Evolutionary conservation across 92 coral and sea anemone genomes (phyloP).

Genomic region (Hydrozoanthus gracilis): DNA sequence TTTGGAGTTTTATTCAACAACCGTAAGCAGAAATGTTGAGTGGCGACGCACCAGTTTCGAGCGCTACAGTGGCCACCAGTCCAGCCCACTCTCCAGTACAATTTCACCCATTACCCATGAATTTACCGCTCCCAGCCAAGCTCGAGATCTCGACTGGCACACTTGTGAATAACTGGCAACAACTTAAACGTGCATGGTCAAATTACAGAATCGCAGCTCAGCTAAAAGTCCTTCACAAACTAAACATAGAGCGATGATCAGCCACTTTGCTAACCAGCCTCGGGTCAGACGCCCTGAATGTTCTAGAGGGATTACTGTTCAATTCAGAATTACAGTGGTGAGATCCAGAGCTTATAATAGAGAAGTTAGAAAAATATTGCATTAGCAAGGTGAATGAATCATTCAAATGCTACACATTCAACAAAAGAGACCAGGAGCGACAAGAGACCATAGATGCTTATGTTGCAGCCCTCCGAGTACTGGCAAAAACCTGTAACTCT

Average conservation of each 20-base stretch:
- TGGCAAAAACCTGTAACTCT: conserved; percentile 51
- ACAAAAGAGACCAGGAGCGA: conserved; percentile 30
- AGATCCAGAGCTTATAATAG: conserved; percentile 54
- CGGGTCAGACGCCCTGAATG: conserved; percentile 71
- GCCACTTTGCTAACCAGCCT: too few relatives aligned
- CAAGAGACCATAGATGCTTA: conserved; percentile 34
- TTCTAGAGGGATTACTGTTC: conserved; percentile 65
- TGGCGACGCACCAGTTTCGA: too few relatives aligned
- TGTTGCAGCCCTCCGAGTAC: conserved; percentile 27
- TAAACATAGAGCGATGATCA: too few relatives aligned
- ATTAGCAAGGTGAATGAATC: conserved; percentile 47
- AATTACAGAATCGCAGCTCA: conserved; percentile 53
- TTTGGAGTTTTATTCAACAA: too few relatives aligned
- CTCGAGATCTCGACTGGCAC: too few relatives aligned
- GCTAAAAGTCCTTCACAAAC: conserved; percentile 23
- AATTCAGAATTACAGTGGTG: too few relatives aligned
- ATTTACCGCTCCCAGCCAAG: too few relatives aligned
- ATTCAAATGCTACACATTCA: conserved; percentile 29
- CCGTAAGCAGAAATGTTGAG: too few relatives aligned
- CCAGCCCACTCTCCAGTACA: too few relatives aligned
- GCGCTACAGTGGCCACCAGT: too few relatives aligned
- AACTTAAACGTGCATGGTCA: conserved; percentile 41
- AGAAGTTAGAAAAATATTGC: conserved; percentile 30
- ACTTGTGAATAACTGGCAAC: conserved; percentile 35
- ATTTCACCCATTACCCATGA: too few relatives aligned